A percentile compares a stretch with the other conserved stretches of the same genome.
Evolutionary conservation across 2,113 vertebrate species (phyloP).

Genomic region (Nesogale talazaci): DNA sequence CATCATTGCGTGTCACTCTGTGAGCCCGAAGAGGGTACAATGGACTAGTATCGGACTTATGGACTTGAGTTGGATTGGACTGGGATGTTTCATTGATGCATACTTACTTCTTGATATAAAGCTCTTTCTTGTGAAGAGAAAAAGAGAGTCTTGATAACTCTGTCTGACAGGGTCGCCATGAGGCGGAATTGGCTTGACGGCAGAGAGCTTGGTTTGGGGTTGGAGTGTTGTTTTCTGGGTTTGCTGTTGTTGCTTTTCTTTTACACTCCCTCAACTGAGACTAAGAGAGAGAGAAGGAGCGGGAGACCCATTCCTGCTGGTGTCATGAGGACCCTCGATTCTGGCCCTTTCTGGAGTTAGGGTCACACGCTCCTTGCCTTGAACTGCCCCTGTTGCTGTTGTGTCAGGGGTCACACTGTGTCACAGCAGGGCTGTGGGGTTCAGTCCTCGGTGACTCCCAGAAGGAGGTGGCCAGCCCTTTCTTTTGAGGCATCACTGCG

Average conservation of each 20-base stretch:
- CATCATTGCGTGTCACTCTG: too few relatives aligned
- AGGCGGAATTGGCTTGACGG: neutral
- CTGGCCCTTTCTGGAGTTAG: neutral
- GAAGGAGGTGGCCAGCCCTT: neutral
- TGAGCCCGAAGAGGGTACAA: too few relatives aligned
- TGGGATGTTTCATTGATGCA: too few relatives aligned
- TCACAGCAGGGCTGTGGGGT: neutral
- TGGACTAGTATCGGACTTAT: too few relatives aligned
- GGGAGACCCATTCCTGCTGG: neutral
- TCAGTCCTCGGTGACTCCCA: neutral
- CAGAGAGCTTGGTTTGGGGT: neutral
- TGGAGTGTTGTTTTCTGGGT: neutral
- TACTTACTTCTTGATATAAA: too few relatives aligned
- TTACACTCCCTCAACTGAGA: neutral
- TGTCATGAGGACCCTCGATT: too few relatives aligned
- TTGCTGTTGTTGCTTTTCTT: neutral
- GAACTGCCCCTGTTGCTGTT: neutral
- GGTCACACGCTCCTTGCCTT: neutral
- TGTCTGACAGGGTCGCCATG: neutral
- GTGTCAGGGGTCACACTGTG: neutral
- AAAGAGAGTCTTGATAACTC: too few relatives aligned
- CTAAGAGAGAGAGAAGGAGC: slow-evolving; percentile 2
- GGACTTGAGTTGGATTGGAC: too few relatives aligned
- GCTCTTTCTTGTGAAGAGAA: too few relatives aligned
- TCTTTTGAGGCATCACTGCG: neutral